A percentile compares a stretch with the other conserved stretches of the same genome.
Conservation (phyloP, 2,113 vertebrate species). For the Ptyas mucosa region DNA sequence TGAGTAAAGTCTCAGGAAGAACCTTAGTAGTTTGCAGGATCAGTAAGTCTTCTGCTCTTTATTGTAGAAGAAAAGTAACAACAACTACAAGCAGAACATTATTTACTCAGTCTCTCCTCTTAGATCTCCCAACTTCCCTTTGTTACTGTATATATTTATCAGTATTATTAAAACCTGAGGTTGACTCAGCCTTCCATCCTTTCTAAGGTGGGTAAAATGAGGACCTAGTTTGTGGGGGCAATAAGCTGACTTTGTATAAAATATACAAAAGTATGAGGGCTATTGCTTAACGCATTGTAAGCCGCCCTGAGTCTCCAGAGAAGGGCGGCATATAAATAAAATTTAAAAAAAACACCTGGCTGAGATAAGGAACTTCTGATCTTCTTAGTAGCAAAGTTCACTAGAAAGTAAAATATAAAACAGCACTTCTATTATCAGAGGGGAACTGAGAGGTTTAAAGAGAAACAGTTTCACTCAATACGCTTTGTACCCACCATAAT, state of each 20-base stretch:
- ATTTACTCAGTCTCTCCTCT: background rate
- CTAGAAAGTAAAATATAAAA: background rate
- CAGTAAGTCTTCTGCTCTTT: background rate
- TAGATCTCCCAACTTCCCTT: background rate
- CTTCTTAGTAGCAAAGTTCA: background rate
- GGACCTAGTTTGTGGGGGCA: too few relatives aligned
- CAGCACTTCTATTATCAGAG: background rate
- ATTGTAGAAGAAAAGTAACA: background rate
- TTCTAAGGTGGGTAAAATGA: too few relatives aligned
- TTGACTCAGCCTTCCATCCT: too few relatives aligned
- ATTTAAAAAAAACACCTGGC: too few relatives aligned
- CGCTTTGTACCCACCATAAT: background rate
- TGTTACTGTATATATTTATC: background rate
- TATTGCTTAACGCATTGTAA: too few relatives aligned
- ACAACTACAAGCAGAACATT: background rate
- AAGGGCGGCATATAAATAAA: too few relatives aligned
- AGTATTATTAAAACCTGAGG: background rate
- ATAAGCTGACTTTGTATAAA: too few relatives aligned
- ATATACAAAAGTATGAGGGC: too few relatives aligned
- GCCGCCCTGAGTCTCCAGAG: too few relatives aligned
- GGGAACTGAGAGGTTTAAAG: background rate
- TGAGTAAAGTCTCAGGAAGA: background rate
- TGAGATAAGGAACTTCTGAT: background rate
- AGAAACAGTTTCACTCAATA: background rate
- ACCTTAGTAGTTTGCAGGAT: background rate